Conservation (phyloP, 2,113 vertebrate species). For the Centropus bengalensis region DNA sequence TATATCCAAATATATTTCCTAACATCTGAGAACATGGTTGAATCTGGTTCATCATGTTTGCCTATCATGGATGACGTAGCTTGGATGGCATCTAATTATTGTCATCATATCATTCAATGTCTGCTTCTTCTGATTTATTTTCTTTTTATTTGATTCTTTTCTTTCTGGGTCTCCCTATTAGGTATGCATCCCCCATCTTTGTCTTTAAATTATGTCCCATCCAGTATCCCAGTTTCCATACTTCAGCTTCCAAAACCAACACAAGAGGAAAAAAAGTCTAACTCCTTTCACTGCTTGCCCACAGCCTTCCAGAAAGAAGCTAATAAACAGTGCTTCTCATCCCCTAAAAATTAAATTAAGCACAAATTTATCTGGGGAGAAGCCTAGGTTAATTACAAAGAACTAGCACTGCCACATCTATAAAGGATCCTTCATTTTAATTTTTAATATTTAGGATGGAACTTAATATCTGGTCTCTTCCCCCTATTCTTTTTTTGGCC, state of each 20-base stretch:
- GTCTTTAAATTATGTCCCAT: not conserved
- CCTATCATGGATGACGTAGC: fast-evolving
- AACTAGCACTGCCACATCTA: conserved; percentile 33
- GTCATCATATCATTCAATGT: not conserved
- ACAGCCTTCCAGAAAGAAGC: conserved; percentile 14
- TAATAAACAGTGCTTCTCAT: conserved; percentile 46
- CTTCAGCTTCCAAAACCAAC: not conserved
- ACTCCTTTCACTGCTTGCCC: not conserved
- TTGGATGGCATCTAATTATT: not conserved
- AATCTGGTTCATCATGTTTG: not conserved
- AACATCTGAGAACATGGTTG: not conserved
- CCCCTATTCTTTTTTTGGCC: not conserved
- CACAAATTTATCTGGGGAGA: conserved; percentile 40
- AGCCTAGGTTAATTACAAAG: conserved; percentile 60
- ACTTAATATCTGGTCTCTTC: not conserved
- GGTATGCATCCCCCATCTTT: not conserved
- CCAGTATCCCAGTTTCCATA: not conserved
- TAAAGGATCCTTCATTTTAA: conserved; percentile 1
- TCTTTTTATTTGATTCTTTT: not conserved
- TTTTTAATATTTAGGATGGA: conserved; percentile 35
- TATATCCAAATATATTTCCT: not conserved
- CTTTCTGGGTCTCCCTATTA: not conserved
- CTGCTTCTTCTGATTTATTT: not conserved
- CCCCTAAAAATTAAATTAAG: conserved; percentile 67
- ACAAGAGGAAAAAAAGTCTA: not conserved